phyloP scores from a whole-genome alignment of 2,888 invertebrate genomes.

The Margaritifera margaritifera region DNA sequence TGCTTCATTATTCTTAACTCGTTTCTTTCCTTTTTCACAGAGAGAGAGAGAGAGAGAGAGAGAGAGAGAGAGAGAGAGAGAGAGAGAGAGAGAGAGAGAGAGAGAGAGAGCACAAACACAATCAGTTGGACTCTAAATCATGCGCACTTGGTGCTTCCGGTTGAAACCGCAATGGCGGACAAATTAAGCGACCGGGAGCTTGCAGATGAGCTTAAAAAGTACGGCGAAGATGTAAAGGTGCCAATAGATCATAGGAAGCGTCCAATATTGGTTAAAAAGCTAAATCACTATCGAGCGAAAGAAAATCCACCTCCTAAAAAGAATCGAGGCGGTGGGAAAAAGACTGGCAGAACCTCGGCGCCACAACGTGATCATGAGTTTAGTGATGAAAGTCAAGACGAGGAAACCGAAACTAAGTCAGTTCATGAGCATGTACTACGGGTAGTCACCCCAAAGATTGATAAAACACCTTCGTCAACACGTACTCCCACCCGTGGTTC shows the following conservation, averaged over 20 bases:
- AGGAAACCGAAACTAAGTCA: slow-evolving; percentile 25
- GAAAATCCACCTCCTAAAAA: slow-evolving; percentile 40
- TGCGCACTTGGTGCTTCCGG: no score
- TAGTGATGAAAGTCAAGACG: slow-evolving; percentile 46
- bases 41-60: background rate
- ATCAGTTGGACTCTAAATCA: no score
- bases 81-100: background rate
- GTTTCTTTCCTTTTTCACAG: no score
- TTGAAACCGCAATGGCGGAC: slow-evolving; percentile 59
- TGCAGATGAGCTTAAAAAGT: slow-evolving; percentile 48
- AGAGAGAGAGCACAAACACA: no score
- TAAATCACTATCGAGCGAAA: slow-evolving; percentile 58
- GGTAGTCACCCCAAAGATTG: no score
- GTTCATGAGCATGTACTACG: no score
- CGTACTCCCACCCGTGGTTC: background rate
- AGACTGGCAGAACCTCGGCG: slow-evolving; percentile 21
- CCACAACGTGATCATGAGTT: slow-evolving; percentile 30
- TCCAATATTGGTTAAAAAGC: slow-evolving; percentile 58
- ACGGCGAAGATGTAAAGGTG: slow-evolving; percentile 56
- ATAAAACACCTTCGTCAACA: no score
- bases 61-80: no score
- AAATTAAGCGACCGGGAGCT: slow-evolving; percentile 55
- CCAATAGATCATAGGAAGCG: slow-evolving; percentile 55
- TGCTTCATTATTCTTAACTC: no score
- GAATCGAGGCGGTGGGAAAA: slow-evolving; percentile 23